Evolutionary conservation across 2,888 invertebrate species (phyloP), one percentile per base, ranked within the genome.

Genomic region (Thecocarcelia acutangulata): DNA sequence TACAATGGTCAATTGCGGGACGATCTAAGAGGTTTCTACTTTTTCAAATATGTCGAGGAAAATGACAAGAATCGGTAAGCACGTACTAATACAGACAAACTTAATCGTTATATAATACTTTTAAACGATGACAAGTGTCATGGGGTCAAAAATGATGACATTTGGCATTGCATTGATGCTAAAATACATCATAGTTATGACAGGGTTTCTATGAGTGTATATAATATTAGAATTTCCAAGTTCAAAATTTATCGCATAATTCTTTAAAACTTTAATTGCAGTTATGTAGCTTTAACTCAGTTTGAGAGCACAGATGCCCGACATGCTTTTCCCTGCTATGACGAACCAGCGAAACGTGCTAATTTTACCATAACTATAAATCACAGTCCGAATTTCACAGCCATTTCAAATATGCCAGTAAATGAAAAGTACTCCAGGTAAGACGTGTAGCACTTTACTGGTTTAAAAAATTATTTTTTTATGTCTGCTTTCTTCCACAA

Each of bases 1-100:
- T n/a, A n/a, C n/a, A n/a, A n/a, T n/a, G n/a, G n/a, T n/a, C n/a
- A n/a, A n/a, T 92, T 94, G 42, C 93, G 93, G 54, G 91, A 91
- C 12, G 93, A 94, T 74, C 92, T 94, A 89, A 93, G 93, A 42
- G 95, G 95, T 21, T 93, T 95, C 68, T 58, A 42, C 11, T 9
- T 50, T n/a, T 50, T 19, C 5, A 37, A 13, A 40, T 64, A 64
- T n/a, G 37, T 76, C 9, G 83, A 86, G n/a, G 83, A 87, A 3
- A 28, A 70, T 0, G 86, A 86, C n/a, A 80, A 42, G 0, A 73
- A 13, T 33, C 86, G 86, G 89, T 89, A 84, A 86, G 87, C 73
- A n/a, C n/a, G n/a, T n/a, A n/a, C n/a, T n/a, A n/a, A n/a, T n/a
- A 21, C 17, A n/a, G n/a, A n/a, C n/a, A n/a, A n/a, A n/a, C n/a